A percentile compares a stretch with the other conserved stretches of the same genome.
These are phyloP conservation scores for Pseudomugil gertrudae DNA, from an alignment of 2,797 vertebrate species.

Conservation along the genomic window DNA sequence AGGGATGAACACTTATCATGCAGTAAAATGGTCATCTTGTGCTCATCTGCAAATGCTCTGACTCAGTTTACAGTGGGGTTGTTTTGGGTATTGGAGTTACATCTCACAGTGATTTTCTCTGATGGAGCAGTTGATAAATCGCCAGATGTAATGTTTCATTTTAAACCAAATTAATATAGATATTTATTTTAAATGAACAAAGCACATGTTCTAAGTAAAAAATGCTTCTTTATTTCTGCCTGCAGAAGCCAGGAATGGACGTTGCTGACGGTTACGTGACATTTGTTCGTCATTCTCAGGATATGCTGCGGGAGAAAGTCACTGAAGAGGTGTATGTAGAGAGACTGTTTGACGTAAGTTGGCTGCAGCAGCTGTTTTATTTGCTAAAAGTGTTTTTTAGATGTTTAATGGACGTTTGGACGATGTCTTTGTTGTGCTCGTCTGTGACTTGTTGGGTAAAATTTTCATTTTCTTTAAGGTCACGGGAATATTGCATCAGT, in stretches of 20 bases:
- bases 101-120: too few species aligned
- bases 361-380: not conserved
- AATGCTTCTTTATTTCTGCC: constrained; percentile 10
- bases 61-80: too few species aligned
- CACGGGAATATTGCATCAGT: too few species aligned
- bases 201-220: too few species aligned
- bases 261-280: constrained; percentile 98
- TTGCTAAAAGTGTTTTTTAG: not conserved
- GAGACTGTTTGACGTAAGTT: constrained; percentile 99
- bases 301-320: constrained; percentile 98
- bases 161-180: too few species aligned
- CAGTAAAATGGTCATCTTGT: constrained; percentile 89
- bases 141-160: too few species aligned
- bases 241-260: constrained; percentile 98
- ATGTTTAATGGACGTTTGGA: not conserved
- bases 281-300: constrained; percentile 98
- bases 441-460: too few species aligned
- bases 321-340: constrained; percentile 99
- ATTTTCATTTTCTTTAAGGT: too few species aligned
- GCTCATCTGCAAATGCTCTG: constrained; percentile 68
- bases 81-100: too few species aligned
- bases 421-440: too few species aligned
- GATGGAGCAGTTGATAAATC: too few species aligned
- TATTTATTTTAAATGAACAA: too few species aligned
- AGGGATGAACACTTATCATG: constrained; percentile 87